phyloP scores from a whole-genome alignment of 2,888 invertebrate species.

The Mythimna ferrago region DNA sequence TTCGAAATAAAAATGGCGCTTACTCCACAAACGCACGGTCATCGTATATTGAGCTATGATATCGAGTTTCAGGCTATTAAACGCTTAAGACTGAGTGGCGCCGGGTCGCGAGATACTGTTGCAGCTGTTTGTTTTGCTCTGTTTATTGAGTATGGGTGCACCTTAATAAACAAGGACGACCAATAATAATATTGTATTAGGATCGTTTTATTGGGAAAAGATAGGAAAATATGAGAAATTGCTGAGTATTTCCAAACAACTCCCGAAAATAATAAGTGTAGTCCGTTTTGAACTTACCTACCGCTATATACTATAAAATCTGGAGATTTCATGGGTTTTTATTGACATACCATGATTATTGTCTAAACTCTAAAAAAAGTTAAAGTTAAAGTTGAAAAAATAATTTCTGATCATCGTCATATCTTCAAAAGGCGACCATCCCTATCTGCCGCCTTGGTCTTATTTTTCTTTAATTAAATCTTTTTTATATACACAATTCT shows the following conservation, averaged over 20 bases:
- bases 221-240: neutral
- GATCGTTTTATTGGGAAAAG: neutral
- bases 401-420: too few species aligned
- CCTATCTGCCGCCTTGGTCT: too few species aligned
- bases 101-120: slow-evolving; percentile 22
- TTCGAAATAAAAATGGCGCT: slow-evolving; percentile 39
- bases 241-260: neutral
- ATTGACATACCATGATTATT: neutral
- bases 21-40: slow-evolving; percentile 30
- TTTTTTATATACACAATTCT: too few species aligned
- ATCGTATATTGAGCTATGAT: slow-evolving; percentile 29
- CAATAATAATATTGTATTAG: slow-evolving; percentile 16
- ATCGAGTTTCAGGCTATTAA: slow-evolving; percentile 55
- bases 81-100: slow-evolving; percentile 42
- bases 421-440: too few species aligned
- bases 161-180: slow-evolving; percentile 13
- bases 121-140: slow-evolving; percentile 33
- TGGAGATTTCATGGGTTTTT: neutral
- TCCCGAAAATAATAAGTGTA: neutral
- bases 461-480: too few species aligned
- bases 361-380: too few species aligned
- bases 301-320: neutral
- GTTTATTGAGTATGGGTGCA: slow-evolving; percentile 23
- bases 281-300: neutral
- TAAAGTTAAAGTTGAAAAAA: too few species aligned